phyloP scores from a whole-genome alignment of 2,888 invertebrate genomes.

The Drosophila mayaguana region DNA sequence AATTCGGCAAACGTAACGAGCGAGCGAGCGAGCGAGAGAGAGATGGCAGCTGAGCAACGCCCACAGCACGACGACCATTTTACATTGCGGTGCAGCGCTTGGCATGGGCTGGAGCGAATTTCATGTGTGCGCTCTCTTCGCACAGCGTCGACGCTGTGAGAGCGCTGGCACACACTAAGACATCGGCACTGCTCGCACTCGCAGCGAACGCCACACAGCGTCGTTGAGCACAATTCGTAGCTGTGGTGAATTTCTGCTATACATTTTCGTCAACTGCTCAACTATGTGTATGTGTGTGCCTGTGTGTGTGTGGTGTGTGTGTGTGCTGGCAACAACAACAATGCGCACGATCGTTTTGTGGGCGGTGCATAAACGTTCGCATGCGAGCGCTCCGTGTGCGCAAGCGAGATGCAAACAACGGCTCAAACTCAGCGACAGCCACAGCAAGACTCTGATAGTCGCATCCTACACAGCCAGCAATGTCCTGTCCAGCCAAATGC shows the following conservation, averaged over 20 bases:
- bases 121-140: constrained; percentile 29
- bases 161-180: constrained; percentile 33
- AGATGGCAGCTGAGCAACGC: constrained; percentile 68
- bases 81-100: constrained; percentile 54
- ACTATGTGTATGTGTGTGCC: not conserved
- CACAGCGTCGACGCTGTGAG: constrained; percentile 59
- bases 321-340: constrained; percentile 45
- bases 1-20: constrained; percentile 53
- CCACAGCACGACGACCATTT: constrained; percentile 75
- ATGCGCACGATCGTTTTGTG: constrained; percentile 71
- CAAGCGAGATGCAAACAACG: constrained; percentile 53
- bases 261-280: constrained; percentile 49
- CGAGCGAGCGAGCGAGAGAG: constrained; percentile 12
- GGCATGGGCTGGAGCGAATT: constrained; percentile 44
- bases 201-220: constrained; percentile 7
- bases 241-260: constrained; percentile 68
- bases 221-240: constrained; percentile 35
- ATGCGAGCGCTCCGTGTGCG: constrained; percentile 30
- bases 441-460: constrained; percentile 13
- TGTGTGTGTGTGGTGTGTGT: not conserved
- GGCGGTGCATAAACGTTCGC: constrained; percentile 58
- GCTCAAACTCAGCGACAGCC: constrained; percentile 23
- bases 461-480: constrained; percentile 29
- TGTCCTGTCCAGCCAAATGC: constrained; percentile 23
- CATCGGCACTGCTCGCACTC: constrained; percentile 49